Base-by-base conservation (phyloP, 2,888 invertebrate species). In the Patella ulyssiponensis region DNA sequence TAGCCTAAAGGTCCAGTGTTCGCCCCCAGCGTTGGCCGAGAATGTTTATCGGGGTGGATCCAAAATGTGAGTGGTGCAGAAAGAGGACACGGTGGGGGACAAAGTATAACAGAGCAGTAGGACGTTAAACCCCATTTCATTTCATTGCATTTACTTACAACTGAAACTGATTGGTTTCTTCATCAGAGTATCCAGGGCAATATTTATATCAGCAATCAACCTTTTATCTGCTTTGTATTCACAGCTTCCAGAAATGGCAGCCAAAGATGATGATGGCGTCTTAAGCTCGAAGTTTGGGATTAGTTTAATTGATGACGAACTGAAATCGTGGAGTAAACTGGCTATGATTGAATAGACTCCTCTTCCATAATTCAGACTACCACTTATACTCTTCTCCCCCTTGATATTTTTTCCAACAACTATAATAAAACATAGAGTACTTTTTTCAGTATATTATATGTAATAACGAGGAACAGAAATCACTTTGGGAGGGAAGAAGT, bases 11-110 rank as follows among this genome's bases (percentile, higher is more conserved):
- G 27, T 27, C 27, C 33, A 4, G 33, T 20, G n/a, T 20, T n/a
- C 64, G 64, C 5, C 9, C 64, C 2, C n/a, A 20, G n/a, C 64
- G 64, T 33, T 33, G 33, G 4, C 33, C 33, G 33, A 44, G 44
- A 44, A 44, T 9, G 44, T 44, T 44, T 9, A 44, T 44, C 44
- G 9, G 7, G 44, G 9, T 44, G 44, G 9, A 44, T 44, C 7
- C 7, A 7, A 44, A 44, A 44, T 44, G 0, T 7, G 33, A 4
- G 3, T 33, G 33, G 44, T 44, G 44, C 44, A 44, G 44, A 9
- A 44, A 44, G 44, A 7, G 80, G 73, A 53, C 79, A 75, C 5
- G 85, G 56, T 33, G 82, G 79, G 4, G 86, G 53, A 27, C 77
- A 77, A 12, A 84, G 82, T 23, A 80, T 80, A 75, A 80, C 44